Conservation (phyloP, 37 sponge, comb jelly and placozoan species). For the Oscarella lobularis region DNA sequence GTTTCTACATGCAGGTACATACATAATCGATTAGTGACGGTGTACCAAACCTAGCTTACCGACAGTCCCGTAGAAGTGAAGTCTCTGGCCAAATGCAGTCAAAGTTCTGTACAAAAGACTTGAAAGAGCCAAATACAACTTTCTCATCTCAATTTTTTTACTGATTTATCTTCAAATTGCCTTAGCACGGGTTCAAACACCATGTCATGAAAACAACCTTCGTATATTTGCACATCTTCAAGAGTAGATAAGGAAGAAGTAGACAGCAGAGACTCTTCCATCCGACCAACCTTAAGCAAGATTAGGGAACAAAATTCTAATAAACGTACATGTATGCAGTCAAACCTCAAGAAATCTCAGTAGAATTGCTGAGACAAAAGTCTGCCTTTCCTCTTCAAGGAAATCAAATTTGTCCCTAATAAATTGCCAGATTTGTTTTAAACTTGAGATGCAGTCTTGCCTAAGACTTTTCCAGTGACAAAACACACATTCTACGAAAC, state of each 20-base stretch:
- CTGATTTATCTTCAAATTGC: neutral
- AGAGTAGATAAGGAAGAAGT: neutral
- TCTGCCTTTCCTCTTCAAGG: conserved; percentile 47
- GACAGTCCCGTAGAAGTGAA: too few species aligned
- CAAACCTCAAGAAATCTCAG: neutral
- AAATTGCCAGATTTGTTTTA: conserved; percentile 60
- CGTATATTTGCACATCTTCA: neutral
- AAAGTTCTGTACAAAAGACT: too few species aligned
- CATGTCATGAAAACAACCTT: neutral
- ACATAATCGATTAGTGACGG: neutral
- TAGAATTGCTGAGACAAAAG: neutral
- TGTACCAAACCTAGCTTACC: too few species aligned
- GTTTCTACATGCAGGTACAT: neutral
- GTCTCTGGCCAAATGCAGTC: too few species aligned
- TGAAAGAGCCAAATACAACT: too few species aligned
- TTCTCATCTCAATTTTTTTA: too few species aligned
- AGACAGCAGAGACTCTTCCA: too few species aligned
- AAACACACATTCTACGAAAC: neutral
- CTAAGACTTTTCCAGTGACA: conserved; percentile 37
- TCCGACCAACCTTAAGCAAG: too few species aligned
- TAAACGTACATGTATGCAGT: too few species aligned
- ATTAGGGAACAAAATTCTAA: too few species aligned
- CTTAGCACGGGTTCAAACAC: neutral
- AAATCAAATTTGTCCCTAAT: conserved; percentile 49
- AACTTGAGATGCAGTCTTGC: conserved; percentile 69